A percentile compares a stretch with the other conserved stretches of the same genome.
phyloP scores from a whole-genome alignment of 2,888 invertebrate species.

The Sminthurinus aureus region DNA sequence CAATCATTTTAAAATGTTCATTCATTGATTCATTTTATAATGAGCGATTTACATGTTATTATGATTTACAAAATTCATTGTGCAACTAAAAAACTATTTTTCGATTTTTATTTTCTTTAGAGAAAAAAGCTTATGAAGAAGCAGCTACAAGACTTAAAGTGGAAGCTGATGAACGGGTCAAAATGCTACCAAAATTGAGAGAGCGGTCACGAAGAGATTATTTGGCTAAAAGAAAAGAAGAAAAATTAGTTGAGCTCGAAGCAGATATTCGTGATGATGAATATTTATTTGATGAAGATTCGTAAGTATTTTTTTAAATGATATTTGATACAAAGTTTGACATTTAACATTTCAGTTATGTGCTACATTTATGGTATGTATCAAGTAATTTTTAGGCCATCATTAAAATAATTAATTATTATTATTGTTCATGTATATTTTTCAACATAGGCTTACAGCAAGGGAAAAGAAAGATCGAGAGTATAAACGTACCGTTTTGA shows the following conservation, averaged over 20 bases:
- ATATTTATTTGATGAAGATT: slow-evolving; percentile 86
- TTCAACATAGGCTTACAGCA: slow-evolving; percentile 76
- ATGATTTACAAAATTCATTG: too few species aligned
- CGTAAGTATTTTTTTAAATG: slow-evolving; percentile 69
- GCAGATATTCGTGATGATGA: slow-evolving; percentile 96
- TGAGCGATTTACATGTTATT: too few species aligned
- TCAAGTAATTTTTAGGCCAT: too few species aligned
- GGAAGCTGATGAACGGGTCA: slow-evolving; percentile 85
- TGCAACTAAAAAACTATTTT: background rate
- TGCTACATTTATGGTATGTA: background rate
- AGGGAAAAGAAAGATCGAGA: slow-evolving; percentile 83
- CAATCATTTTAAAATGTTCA: slow-evolving; percentile 21
- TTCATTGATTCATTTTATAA: too few species aligned
- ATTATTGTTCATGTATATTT: too few species aligned
- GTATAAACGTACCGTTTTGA: slow-evolving; percentile 88
- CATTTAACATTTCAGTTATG: slow-evolving; percentile 12
- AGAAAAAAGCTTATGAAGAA: slow-evolving; percentile 75
- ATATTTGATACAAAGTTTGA: too few species aligned
- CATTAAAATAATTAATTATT: too few species aligned
- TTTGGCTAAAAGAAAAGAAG: slow-evolving; percentile 93
- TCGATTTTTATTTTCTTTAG: slow-evolving; percentile 62
- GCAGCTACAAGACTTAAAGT: slow-evolving; percentile 89
- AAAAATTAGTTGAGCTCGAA: slow-evolving; percentile 94
- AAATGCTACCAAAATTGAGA: slow-evolving; percentile 85
- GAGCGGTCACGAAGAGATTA: slow-evolving; percentile 93